These are phyloP conservation scores for Speoplatyrhinus poulsoni DNA, from an alignment of 2,113 vertebrate genomes.

Conservation along the genomic window DNA sequence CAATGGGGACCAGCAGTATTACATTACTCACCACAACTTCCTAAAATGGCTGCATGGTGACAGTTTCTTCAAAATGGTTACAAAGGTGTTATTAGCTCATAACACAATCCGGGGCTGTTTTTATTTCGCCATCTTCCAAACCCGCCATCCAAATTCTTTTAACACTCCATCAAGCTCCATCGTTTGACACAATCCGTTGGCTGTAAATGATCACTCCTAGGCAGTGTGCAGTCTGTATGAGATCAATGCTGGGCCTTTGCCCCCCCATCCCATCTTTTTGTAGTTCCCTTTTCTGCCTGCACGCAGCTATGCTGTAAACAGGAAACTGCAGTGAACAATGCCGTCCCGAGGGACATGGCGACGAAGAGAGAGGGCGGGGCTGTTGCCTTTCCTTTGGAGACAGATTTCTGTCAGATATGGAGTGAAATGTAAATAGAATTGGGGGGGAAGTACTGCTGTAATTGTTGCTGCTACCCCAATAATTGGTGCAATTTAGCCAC, in stretches of 20 bases:
- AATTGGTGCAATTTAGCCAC: slow-evolving; percentile 53
- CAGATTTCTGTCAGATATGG: slow-evolving; percentile 23
- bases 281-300: slow-evolving; percentile 7
- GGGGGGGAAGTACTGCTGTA: slow-evolving; percentile 43
- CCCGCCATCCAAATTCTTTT: slow-evolving; percentile 4
- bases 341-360: slow-evolving; percentile 19
- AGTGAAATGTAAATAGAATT: slow-evolving; percentile 39
- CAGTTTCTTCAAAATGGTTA: not conserved
- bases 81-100: slow-evolving; percentile 1
- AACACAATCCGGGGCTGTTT: slow-evolving; percentile 11
- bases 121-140: slow-evolving; percentile 8
- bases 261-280: not conserved
- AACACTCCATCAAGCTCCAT: slow-evolving; percentile 30
- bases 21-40: no score
- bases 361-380: not conserved
- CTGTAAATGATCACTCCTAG: slow-evolving; percentile 9
- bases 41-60: not conserved
- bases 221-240: slow-evolving; percentile 5
- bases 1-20: no score
- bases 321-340: slow-evolving; percentile 72
- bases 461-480: slow-evolving; percentile 35
- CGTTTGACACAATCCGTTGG: slow-evolving; percentile 28
- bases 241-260: not conserved
- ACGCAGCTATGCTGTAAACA: slow-evolving; percentile 65
- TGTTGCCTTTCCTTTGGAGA: not conserved